Conservation (phyloP, 2,113 vertebrate species). For the Mirounga angustirostris region DNA sequence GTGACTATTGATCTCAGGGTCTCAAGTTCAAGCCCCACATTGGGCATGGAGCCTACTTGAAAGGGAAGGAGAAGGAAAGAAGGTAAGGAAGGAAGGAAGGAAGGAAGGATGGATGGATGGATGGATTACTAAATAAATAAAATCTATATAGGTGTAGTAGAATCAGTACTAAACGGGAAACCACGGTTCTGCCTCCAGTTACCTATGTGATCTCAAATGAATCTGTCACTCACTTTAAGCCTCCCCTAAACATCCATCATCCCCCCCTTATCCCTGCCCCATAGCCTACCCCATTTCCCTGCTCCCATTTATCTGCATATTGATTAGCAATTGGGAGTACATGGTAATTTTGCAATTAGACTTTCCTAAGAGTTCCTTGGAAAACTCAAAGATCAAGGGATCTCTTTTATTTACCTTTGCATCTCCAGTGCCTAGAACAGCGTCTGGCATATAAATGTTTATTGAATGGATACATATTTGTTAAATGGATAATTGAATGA, state of each 20-base stretch:
- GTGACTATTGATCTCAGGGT: not conserved
- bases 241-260: not conserved
- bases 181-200: not conserved
- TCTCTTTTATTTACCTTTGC: not conserved
- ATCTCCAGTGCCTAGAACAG: not conserved
- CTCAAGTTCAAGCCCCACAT: not conserved
- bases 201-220: not conserved
- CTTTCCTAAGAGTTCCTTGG: not conserved
- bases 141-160: not conserved
- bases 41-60: not conserved
- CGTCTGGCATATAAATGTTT: not conserved
- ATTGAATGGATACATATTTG: not conserved
- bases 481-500: conserved; percentile 8
- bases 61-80: not conserved
- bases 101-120: not conserved
- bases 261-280: not conserved
- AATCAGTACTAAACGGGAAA: not conserved
- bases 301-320: not conserved
- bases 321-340: not conserved
- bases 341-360: not conserved
- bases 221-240: not conserved
- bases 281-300: not conserved
- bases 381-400: not conserved
- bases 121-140: not conserved
- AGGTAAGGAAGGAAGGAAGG: not conserved